Evolutionary conservation across 1,140 invertebrate genomes (phyloP), one percentile per base, ranked within the genome.

Genomic region (Caenorhabditis brenneri): DNA sequence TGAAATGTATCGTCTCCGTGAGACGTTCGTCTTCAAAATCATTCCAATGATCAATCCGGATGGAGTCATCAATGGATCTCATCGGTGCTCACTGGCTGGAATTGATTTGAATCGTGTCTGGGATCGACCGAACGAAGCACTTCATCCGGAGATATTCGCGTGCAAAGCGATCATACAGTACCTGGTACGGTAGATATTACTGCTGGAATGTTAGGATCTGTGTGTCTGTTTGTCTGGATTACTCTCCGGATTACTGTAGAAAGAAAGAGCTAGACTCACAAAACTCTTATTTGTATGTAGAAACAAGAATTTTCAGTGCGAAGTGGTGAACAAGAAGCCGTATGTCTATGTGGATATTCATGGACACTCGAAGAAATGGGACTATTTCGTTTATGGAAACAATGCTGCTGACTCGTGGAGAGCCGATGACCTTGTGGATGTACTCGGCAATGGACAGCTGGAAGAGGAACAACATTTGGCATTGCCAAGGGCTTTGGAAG

Each of bases 21-120:
- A 90, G 49, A 39, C 55, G 27, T 93, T 96, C 6, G 93, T 96
- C 53, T 95, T 97, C 88, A 96, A 96, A 92, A 94, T 97, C 65
- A 93, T 99, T 58, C 97, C 97, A 0, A 98, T 99, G 97, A 91
- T 98, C 58, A 98, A 98, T 92, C 96, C 97, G 3, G 97, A 98
- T 91, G 92, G 92, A 12, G 92, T 93, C 42, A 91, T 93, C 88
- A 96, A 97, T 65, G 96, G 96, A 24, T 95, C 58, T 94, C 95
- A 91, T 95, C 95, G 89, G 95, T 96, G 95, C 89, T 96, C 95
- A 16, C 91, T 97, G 82, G 94, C 95, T 33, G 96, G 95, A 83
- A 53, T 79, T 39, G 84, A 88, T 85, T 49, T 88, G 39, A 96
- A 96, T 91, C 93, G 95, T 60, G 95, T 96, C 91, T 96, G 92